Evolutionary conservation across 2,888 invertebrate species (phyloP), one percentile per base, ranked within the genome.

Genomic region (Caenorhabditis becei): DNA sequence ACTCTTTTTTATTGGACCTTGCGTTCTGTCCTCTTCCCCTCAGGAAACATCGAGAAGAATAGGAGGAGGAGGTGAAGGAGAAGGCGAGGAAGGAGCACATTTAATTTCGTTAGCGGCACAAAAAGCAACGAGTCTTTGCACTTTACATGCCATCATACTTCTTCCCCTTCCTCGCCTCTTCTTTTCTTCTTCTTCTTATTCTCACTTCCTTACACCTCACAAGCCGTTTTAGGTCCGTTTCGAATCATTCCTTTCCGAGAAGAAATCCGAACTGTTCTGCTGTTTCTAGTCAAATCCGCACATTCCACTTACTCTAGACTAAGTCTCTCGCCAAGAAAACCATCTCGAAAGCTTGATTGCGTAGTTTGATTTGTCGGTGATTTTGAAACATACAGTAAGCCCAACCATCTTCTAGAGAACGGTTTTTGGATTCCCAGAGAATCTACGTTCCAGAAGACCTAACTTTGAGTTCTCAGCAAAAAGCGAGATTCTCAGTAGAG

Each of bases 111-210:
- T 77, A 69, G 75, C 67, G 61, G 67, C 67, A 54, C 75, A 75
- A 66, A 70, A 62, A 63, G 69, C 62, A 67, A 69, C 62, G 63
- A 77, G 77, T 69, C 69, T 72, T 72, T 72, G 72, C 72, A 72
- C 72, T 72, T 67, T 77, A 77, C 71, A 79, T 79, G 72, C 66
- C 54, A 65, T 77, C 62, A 65, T 66, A 58, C 67, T 74, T 78
- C 67, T 56, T 67, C 74, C 28, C 58, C 32, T 37, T 24, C 54
- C 44, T 35, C 41, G 44, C 28, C 53, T n/a, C 20, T 41, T 47
- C 65, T 66, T 49, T 59, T 44, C 54, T 41, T 54, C 49, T 63
- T 54, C 41, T 20, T 41, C 35, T 23, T 49, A 24, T 59, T 65
- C 35, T 59, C 23, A 23, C 14, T 59, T 62, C 59, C 49, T 51